Base-by-base conservation (phyloP, 30 jellyfish, hydroid and myxozoan genomes). In the Rhopilema esculentum region DNA sequence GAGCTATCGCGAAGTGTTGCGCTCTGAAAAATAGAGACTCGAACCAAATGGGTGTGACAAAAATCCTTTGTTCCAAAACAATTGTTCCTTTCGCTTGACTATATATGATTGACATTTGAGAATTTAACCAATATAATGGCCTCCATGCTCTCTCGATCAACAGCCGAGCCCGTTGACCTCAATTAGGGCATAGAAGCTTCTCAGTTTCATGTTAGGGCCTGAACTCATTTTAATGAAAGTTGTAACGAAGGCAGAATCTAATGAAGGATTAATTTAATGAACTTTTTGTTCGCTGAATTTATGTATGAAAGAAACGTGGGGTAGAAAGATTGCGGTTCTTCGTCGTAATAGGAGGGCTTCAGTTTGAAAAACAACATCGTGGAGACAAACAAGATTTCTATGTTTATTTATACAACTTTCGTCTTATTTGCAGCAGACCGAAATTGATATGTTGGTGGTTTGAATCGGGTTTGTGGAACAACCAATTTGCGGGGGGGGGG, bases 21-120 rank as follows among this genome's bases (percentile, higher is more conserved):
- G 76, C 88, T 66, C 20, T 78, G 79, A 49, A 62, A 27, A 32
- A 78, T 78, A 78, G 82, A 31, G 64, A 49, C 77, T 31, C 88
- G 23, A 69, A 84, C 91, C 88, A 79, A 84, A 80, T 29, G 94
- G 94, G 94, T 85, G 94, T 78, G 94, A 78, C 88, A 49, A 75
- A n/a, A 63, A 51, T 63, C 81, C 72, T 73, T 82, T 82, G 91
- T 82, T 52, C 71, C 22, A 52, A 16, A 28, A 82, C 94, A 74
- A 85, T 74, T 63, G 85, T 63, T 65, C 66, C 62, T 51, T 84
- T 71, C 31, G 72, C 57, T 74, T 32, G 20, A 21, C 61, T 52
- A 40, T 24, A 26, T 20, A 62, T 80, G 89, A 80, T 80, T 80
- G 89, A 80, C 89, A 71, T 66, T 22, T 71, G 12, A 6, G 57